Evolutionary conservation across 2,888 invertebrate genomes (phyloP), one percentile per base, ranked within the genome.

Genomic region (Acleris emargana): DNA sequence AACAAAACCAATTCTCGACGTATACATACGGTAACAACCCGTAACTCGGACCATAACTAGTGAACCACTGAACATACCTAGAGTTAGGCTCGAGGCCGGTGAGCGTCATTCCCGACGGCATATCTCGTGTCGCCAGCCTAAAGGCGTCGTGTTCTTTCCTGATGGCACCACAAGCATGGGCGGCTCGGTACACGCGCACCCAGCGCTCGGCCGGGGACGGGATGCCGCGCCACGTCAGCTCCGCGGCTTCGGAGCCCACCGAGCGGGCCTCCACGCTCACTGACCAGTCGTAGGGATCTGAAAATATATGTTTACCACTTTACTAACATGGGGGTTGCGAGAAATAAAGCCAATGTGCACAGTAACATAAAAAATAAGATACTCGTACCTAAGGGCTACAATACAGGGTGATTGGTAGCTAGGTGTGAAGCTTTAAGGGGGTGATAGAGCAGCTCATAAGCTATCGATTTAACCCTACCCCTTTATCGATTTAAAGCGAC

Each of bases 131-230:
- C 0, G 91, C 91, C 5, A 93, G 80, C 3, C 87, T 74, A 77
- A 93, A 93, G 42, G 83, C 85, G 64, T 93, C 92, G n/a, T 82
- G 82, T 63, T 91, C 90, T 22, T 72, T 72, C 2, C 78, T 68
- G 0, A 74, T 69, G 13, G 73, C 76, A 0, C 82, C 96, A 59
- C 91, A 91, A 1, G 88, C 86, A 62, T 92, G 91, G 6, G 97
- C 97, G 1, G 97, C 97, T 62, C 97, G 94, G 88, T 96, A 97
- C 76, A 98, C 97, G 73, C 97, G 96, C 58, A 98, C 97, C 89
- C 96, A 97, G 82, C 97, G 97, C 82, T 97, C 97, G 69, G 97
- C 96, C 0, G 98, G 98, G 73, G 96, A 95, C 0, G 98, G 98
- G 0, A 98, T 95, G 0, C 98, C 98, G 57, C 93, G 94, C 97